A percentile compares a stretch with the other conserved stretches of the same genome.
These are phyloP conservation scores for Ammodytes dubius DNA, from an alignment of 2,113 vertebrate species.

Conservation along the genomic window DNA sequence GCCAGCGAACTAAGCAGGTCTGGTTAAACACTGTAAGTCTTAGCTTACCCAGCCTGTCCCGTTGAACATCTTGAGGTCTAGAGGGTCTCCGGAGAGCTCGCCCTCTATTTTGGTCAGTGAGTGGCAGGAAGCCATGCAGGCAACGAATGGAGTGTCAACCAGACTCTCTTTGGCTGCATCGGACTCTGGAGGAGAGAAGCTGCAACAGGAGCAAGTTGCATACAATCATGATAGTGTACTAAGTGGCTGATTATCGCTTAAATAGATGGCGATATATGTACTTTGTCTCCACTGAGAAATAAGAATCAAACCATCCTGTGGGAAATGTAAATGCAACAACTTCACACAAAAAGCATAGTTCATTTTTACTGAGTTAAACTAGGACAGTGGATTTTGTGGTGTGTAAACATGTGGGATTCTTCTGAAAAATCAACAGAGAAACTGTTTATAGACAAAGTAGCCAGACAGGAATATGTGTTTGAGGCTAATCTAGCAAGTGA, in stretches of 20 bases:
- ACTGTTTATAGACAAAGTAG: background rate
- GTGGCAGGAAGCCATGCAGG: conserved; percentile 97
- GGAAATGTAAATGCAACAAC: background rate
- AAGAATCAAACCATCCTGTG: background rate
- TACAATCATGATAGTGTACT: background rate
- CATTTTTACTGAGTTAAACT: conserved; percentile 2
- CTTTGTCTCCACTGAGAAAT: background rate
- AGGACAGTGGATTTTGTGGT: background rate
- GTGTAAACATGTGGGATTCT: background rate
- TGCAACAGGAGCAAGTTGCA: conserved; percentile 43
- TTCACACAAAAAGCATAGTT: background rate
- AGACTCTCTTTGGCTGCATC: conserved; percentile 85
- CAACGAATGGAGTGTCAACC: conserved; percentile 90
- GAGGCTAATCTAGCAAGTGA: background rate
- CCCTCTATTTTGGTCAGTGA: conserved; percentile 97
- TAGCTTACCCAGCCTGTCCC: conserved; percentile 94
- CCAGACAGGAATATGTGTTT: background rate
- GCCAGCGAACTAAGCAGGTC: background rate
- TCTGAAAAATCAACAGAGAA: background rate
- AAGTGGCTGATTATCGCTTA: background rate
- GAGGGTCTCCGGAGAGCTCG: conserved; percentile 93
- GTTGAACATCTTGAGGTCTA: conserved; percentile 98
- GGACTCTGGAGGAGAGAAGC: conserved; percentile 90
- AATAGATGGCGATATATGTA: background rate
- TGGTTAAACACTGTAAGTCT: background rate